Percentiles rank a stretch among this genome's conserved stretches.
phyloP scores from a whole-genome alignment of 2,113 vertebrate genomes.

The Mus spicilegus region DNA sequence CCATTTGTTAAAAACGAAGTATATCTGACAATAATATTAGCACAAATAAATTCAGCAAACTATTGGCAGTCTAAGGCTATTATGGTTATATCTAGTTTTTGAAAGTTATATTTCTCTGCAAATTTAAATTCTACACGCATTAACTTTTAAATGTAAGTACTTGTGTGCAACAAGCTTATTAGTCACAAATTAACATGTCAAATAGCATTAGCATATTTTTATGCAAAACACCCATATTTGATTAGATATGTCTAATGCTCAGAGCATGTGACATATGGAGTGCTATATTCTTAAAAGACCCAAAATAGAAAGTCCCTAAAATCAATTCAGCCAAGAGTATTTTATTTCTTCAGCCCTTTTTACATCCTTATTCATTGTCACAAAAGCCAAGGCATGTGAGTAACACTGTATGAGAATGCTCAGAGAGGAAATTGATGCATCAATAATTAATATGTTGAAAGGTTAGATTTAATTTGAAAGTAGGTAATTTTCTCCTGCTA shows the following conservation, averaged over 20 bases:
- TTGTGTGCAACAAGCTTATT: constrained; percentile 19
- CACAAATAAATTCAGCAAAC: not conserved
- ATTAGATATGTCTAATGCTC: constrained; percentile 38
- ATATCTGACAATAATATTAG: constrained; percentile 29
- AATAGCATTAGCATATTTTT: constrained; percentile 31
- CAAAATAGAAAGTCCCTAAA: constrained; percentile 40
- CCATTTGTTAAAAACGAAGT: not conserved
- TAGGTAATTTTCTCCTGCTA: constrained; percentile 63
- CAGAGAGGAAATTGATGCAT: constrained; percentile 69
- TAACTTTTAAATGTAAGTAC: constrained; percentile 51
- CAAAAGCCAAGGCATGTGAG: constrained; percentile 57
- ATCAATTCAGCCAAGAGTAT: constrained; percentile 1
- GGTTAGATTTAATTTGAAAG: constrained; percentile 77
- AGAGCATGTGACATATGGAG: not conserved
- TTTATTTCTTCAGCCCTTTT: constrained; percentile 16
- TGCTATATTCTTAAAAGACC: not conserved
- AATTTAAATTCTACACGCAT: constrained; percentile 16
- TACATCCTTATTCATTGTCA: constrained; percentile 60
- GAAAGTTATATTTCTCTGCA: constrained; percentile 20
- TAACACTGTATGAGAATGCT: constrained; percentile 52
- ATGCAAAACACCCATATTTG: not conserved
- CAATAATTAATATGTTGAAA: constrained; percentile 78
- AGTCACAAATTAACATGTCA: constrained; percentile 50
- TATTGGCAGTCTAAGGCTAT: not conserved
- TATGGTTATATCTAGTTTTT: not conserved